Evolutionary conservation across 1,140 invertebrate species (phyloP), one percentile per base, ranked within the genome.

Genomic region (Drosophila tropicalis): DNA sequence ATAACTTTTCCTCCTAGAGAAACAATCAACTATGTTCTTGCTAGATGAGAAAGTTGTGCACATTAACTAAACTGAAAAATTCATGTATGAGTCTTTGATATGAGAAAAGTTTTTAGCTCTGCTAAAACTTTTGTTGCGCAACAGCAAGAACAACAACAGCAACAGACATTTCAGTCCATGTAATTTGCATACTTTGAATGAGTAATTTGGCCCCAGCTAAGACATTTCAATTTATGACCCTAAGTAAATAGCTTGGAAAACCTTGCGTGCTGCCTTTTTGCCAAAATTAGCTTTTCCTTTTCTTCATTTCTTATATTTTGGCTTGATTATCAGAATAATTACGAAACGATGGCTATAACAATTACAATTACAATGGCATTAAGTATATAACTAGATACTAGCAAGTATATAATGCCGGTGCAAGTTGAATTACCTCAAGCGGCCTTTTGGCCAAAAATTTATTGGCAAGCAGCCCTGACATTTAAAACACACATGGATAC

Each of bases 301-400:
- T 17, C 40, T 41, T 54, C 64, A 19, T 40, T 67, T 55, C 29
- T 39, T n/a, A 61, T 25, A 5, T 56, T 62, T 65, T 54, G 64
- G 40, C 56, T 74, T 62, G 82, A 86, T 78, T 78, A 85, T 86
- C 70, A 72, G 76, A 70, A 70, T 77, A 85, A 86, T 85, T 85
- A 78, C 82, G 78, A 83, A 82, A 80, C 76, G 78, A 67, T 62
- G 76, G 78, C 62, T 60, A 62, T 66, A 68, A 65, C 72, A 47
- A 80, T 72, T 79, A 69, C 62, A 71, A 73, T 81, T 73, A 73
- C 56, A 73, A 70, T 68, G 78, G 51, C 68, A 76, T 70, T 64
- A 68, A 47, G 64, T 64, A 60, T 32, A 65, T 62, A 61, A 55
- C 36, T 17, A 76, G 66, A 62, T n/a, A 54, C 58, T 25, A 13